Conservation (phyloP, 2,888 invertebrate species). For the Rhagonycha fulva region DNA sequence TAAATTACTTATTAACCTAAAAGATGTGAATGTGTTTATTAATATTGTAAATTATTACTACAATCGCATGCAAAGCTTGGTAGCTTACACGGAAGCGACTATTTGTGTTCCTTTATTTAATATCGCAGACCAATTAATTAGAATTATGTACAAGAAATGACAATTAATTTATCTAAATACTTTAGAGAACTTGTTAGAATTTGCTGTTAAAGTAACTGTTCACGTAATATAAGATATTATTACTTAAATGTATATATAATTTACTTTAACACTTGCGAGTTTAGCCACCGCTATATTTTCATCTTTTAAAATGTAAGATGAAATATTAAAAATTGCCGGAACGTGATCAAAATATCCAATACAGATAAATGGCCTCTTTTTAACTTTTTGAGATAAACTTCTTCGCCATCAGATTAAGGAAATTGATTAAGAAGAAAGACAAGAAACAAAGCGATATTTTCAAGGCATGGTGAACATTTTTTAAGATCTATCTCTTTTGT, state of each 20-base stretch:
- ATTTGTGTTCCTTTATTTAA: background rate
- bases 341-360: background rate
- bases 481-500: background rate
- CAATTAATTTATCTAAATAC: background rate
- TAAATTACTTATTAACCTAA: slow-evolving; percentile 5
- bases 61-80: background rate
- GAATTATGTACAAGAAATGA: background rate
- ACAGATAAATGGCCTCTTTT: background rate
- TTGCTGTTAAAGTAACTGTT: background rate
- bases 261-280: background rate
- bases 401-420: background rate
- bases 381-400: background rate
- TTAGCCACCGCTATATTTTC: background rate
- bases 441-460: background rate
- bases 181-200: background rate
- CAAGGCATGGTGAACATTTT: too few relatives aligned
- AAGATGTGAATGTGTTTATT: slow-evolving; percentile 8
- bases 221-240: background rate
- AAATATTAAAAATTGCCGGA: background rate
- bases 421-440: background rate
- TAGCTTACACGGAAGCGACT: background rate
- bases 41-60: background rate
- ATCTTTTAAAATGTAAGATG: background rate
- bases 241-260: background rate
- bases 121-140: background rate